Evolutionary conservation across 64 coral and sea anemone genomes (phyloP).

Genomic region (Stichodactyla mertensii): DNA sequence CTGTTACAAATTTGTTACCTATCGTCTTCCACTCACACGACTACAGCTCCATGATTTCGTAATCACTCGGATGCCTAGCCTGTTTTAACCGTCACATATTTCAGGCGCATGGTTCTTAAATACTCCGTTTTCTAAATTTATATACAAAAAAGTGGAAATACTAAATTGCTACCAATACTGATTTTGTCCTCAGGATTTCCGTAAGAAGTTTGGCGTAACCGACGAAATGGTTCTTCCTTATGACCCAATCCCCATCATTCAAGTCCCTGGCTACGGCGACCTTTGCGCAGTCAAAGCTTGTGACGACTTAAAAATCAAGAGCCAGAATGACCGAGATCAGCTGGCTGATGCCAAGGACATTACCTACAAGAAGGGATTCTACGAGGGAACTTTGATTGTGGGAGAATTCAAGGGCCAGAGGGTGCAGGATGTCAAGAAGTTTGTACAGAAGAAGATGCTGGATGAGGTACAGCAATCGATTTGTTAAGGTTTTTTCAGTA

Average conservation of each 20-base stretch:
- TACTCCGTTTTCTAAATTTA: too few relatives aligned
- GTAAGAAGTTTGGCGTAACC: conserved; percentile 81
- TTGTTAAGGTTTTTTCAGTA: background rate
- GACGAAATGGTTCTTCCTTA: conserved; percentile 97
- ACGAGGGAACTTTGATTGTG: conserved; percentile 85
- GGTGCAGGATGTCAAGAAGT: conserved; percentile 95
- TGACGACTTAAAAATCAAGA: conserved; percentile 95
- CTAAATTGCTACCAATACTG: too few relatives aligned
- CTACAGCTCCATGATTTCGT: too few relatives aligned
- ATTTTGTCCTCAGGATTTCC: conserved; percentile 64
- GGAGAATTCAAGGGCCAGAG: conserved; percentile 87
- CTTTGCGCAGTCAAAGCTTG: conserved; percentile 79
- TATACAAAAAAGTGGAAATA: too few relatives aligned
- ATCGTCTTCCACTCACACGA: too few relatives aligned
- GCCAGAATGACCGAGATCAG: conserved; percentile 88
- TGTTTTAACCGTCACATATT: too few relatives aligned
- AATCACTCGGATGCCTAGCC: too few relatives aligned
- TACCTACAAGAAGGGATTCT: conserved; percentile 95
- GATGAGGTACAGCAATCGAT: conserved; percentile 41
- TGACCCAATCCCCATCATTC: conserved; percentile 90
- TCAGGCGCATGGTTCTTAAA: too few relatives aligned
- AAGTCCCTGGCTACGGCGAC: conserved; percentile 87
- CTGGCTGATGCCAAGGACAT: conserved; percentile 86
- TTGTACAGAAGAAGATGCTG: conserved; percentile 88
- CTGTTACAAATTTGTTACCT: too few relatives aligned